Evolutionary conservation across 2,797 vertebrate species (phyloP), one percentile per base, ranked within the genome.

Genomic region (Sebastes minor): DNA sequence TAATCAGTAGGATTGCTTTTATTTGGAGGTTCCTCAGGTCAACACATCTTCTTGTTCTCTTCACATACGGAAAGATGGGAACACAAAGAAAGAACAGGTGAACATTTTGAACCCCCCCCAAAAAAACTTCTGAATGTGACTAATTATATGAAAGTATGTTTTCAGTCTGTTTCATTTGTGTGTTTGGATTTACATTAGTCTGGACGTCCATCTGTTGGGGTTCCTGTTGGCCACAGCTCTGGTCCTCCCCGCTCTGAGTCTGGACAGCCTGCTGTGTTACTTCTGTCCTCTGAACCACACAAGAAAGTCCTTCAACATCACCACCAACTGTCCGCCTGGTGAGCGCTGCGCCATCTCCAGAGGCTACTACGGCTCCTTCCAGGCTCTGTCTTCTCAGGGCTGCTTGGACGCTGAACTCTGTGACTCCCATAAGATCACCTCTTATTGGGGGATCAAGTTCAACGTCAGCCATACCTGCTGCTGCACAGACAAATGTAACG

Each of bases 381-480:
- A 93, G 64, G 3, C 91, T 18, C 76, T 95, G 55, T 94, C 95
- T 1, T 78, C 86, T 16, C 93, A 91, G 89, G 93, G 93, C 70
- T 95, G 95, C 16, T 2, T 94, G 81, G 74, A 87, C 10, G 2
- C 25, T 0, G 8, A 74, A 0, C 86, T 91, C 80, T 95, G 95
- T 6, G 89, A 80, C 22, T 82, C 89, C 57, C 30, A 76, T 9
- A 65, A 85, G 33, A 27, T 57, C 4, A 1, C 74, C 61, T 62
- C 35, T 5, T 78, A 82, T 28, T 38, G 8, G 20, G 90, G 84
- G 9, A 64, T 71, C 23, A 5, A 65, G 10, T 93, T 76, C 81
- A 91, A 89, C 1, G 62, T 94, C 81, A 92, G 74, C 61, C 90
- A 91, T 82, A 62, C 64, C 18, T 95, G 95, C 88, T 95, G 95